phyloP scores from a whole-genome alignment of 1,140 invertebrate species.

The Bicyclus anynana region DNA sequence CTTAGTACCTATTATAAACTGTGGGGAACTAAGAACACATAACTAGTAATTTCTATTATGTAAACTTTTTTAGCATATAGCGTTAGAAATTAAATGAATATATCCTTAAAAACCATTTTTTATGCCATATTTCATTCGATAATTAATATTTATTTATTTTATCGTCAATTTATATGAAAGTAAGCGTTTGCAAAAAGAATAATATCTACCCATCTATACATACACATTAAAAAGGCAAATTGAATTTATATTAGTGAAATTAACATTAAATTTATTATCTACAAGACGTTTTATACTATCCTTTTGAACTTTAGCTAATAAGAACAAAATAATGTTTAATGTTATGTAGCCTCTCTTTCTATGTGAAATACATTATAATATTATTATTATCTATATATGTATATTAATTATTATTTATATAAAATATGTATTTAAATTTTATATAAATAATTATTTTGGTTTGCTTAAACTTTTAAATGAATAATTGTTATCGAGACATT shows the following conservation, averaged over 20 bases:
- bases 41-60: too few species aligned
- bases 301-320: constrained; percentile 2
- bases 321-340: not conserved
- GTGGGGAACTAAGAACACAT: too few species aligned
- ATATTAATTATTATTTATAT: too few species aligned
- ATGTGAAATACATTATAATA: constrained; percentile 2
- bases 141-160: not conserved
- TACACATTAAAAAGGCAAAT: constrained; percentile 43
- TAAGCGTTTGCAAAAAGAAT: not conserved
- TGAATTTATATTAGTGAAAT: constrained; percentile 41
- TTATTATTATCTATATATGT: not conserved
- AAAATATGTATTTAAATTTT: too few species aligned
- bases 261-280: constrained; percentile 10
- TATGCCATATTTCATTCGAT: too few species aligned
- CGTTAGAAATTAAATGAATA: too few species aligned
- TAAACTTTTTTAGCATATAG: too few species aligned
- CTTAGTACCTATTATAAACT: too few species aligned
- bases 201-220: constrained; percentile 12
- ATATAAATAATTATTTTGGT: too few species aligned
- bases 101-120: too few species aligned
- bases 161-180: not conserved
- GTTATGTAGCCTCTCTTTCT: not conserved
- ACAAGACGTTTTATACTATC: constrained; percentile 27
- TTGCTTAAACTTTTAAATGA: too few species aligned
- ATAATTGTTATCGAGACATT: too few species aligned